phyloP scores from a whole-genome alignment of 2,797 vertebrate species.

The Rhynchonycteris naso region DNA sequence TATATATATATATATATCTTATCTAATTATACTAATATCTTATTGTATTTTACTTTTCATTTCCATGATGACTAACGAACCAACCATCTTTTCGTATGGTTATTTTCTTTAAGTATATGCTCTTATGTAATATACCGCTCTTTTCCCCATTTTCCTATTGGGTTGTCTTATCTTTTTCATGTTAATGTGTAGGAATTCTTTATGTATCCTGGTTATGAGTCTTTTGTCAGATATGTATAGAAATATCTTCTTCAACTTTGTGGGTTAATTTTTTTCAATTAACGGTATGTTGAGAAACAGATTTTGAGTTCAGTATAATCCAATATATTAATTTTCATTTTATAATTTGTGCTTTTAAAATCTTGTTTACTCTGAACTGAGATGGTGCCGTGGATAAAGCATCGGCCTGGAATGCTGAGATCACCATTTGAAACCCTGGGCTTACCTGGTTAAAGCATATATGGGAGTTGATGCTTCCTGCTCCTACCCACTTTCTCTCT shows the following conservation, averaged over 20 bases:
- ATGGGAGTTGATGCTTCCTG: too few species aligned
- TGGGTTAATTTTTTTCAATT: background rate
- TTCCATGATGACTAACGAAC: background rate
- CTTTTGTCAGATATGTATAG: background rate
- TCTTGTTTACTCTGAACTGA: background rate
- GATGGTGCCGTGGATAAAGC: too few species aligned
- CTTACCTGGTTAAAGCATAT: too few species aligned
- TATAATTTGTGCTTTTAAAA: background rate
- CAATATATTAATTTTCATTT: background rate
- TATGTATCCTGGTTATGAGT: background rate
- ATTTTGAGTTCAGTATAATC: background rate
- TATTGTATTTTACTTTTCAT: background rate
- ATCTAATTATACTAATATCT: background rate
- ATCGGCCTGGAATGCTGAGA: too few species aligned
- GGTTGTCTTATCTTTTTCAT: background rate
- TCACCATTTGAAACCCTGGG: too few species aligned
- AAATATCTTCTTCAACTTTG: background rate
- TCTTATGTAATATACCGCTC: background rate
- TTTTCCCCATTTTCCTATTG: background rate
- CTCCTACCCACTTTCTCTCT: too few species aligned
- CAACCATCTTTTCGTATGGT: background rate
- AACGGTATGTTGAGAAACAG: background rate
- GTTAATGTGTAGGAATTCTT: background rate
- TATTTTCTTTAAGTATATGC: background rate
- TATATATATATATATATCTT: too few species aligned